Evolutionary conservation across 2,113 vertebrate species (phyloP).

Genomic region (Barbus barbus): DNA sequence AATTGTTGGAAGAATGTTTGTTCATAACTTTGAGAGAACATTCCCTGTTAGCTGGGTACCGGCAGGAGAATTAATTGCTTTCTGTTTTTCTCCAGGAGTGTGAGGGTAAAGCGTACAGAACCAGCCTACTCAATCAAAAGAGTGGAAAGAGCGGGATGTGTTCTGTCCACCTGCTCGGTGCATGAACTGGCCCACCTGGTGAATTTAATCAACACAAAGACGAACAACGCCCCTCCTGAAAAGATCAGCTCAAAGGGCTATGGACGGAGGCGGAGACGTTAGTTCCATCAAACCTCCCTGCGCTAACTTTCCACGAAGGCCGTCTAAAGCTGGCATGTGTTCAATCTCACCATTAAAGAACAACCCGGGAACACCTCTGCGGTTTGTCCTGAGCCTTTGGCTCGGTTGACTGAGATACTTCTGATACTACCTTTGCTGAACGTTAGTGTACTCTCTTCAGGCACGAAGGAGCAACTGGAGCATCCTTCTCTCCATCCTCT

Average conservation of each 20-base stretch:
- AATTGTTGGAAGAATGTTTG: too few relatives aligned
- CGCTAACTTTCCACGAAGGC: neutral
- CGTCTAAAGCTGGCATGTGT: too few relatives aligned
- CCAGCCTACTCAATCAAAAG: conserved; percentile 22
- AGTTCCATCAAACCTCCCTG: conserved; percentile 57
- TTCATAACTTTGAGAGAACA: too few relatives aligned
- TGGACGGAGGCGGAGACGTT: conserved; percentile 81
- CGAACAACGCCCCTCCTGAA: conserved; percentile 68
- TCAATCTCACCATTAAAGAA: too few relatives aligned
- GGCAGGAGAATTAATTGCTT: neutral
- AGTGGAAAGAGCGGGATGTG: conserved; percentile 73
- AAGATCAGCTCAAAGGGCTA: conserved; percentile 82
- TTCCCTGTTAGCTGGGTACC: too few relatives aligned
- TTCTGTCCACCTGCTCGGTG: conserved; percentile 82
- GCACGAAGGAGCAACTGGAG: conserved; percentile 49
- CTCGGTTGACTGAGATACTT: conserved; percentile 53
- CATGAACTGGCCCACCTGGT: conserved; percentile 80
- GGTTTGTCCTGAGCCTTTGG: conserved; percentile 50
- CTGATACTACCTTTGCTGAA: conserved; percentile 49
- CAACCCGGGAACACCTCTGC: neutral
- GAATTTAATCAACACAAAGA: conserved; percentile 70
- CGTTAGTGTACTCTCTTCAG: conserved; percentile 45
- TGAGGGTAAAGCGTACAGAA: conserved; percentile 74
- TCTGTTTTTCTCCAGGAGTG: conserved; percentile 54
- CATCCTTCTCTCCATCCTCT: conserved; percentile 45